phyloP scores from a whole-genome alignment of 2,113 vertebrate species.

The Entelurus aequoreus region DNA sequence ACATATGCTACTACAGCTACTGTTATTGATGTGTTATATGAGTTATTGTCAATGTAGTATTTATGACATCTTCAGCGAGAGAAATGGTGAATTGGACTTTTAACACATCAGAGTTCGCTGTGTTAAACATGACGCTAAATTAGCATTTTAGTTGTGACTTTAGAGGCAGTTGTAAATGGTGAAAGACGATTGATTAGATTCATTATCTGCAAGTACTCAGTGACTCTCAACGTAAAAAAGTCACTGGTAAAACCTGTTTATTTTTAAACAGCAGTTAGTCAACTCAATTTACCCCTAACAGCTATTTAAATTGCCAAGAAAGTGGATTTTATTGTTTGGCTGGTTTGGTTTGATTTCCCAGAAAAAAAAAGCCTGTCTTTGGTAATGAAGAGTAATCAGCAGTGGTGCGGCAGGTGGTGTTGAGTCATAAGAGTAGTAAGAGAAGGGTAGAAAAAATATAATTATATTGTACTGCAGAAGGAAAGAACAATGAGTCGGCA shows the following conservation, averaged over 20 bases:
- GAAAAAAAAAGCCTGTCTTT: constrained; percentile 16
- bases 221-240: constrained; percentile 19
- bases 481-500: constrained; percentile 38
- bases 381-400: constrained; percentile 37
- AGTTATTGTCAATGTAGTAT: constrained; percentile 44
- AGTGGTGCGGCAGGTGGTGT: constrained; percentile 39
- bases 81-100: constrained; percentile 26
- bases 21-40: constrained; percentile 18
- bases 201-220: constrained; percentile 33
- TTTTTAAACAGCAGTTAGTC: constrained; percentile 3
- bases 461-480: constrained; percentile 73
- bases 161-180: constrained; percentile 17
- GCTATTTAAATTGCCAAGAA: constrained; percentile 24
- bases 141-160: constrained; percentile 32
- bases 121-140: constrained; percentile 14
- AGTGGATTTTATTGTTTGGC: constrained; percentile 4
- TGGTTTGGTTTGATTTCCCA: constrained; percentile 4
- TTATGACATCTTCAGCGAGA: constrained; percentile 20
- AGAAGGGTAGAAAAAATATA: constrained; percentile 54
- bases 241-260: constrained; percentile 4
- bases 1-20: too few species aligned
- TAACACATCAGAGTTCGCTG: constrained; percentile 17
- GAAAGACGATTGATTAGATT: constrained; percentile 40
- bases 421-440: constrained; percentile 42
- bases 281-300: constrained; percentile 7